Percentiles rank a stretch among this genome's conserved stretches.
These are phyloP conservation scores for Schizaphis graminum DNA, from an alignment of 2,888 invertebrate species.

Conservation along the genomic window DNA sequence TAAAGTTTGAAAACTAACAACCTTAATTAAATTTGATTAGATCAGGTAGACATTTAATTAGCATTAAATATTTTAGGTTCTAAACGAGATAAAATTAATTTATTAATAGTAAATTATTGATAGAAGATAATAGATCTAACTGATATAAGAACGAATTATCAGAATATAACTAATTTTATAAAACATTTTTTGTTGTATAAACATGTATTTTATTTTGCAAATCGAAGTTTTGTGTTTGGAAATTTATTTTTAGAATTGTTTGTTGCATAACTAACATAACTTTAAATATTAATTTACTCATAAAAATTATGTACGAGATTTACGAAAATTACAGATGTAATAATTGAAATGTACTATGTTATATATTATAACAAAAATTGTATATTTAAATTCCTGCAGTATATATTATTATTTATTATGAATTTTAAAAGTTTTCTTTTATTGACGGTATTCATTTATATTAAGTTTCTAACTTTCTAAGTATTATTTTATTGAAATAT, in stretches of 20 bases:
- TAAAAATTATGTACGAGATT: neutral
- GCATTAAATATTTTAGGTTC: neutral
- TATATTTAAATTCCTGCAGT: neutral
- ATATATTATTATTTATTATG: neutral
- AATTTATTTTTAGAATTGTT: neutral
- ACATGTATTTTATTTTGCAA: neutral
- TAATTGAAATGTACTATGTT: too few relatives aligned
- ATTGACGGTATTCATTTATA: neutral
- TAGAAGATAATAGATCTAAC: neutral
- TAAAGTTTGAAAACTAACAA: neutral
- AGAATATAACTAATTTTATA: constrained; percentile 2
- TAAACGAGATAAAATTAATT: too few relatives aligned
- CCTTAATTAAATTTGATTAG: neutral
- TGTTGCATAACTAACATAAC: neutral
- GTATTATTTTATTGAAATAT: neutral
- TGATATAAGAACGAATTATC: neutral
- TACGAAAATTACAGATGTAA: too few relatives aligned
- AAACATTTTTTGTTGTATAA: neutral
- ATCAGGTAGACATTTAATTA: neutral
- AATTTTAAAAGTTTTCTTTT: neutral
- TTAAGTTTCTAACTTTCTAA: neutral
- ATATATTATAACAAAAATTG: too few relatives aligned
- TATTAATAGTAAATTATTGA: neutral
- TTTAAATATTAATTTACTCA: neutral
- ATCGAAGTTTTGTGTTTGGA: neutral